phyloP scores from a whole-genome alignment of 2,113 vertebrate species.

The Urocolius indicus region DNA sequence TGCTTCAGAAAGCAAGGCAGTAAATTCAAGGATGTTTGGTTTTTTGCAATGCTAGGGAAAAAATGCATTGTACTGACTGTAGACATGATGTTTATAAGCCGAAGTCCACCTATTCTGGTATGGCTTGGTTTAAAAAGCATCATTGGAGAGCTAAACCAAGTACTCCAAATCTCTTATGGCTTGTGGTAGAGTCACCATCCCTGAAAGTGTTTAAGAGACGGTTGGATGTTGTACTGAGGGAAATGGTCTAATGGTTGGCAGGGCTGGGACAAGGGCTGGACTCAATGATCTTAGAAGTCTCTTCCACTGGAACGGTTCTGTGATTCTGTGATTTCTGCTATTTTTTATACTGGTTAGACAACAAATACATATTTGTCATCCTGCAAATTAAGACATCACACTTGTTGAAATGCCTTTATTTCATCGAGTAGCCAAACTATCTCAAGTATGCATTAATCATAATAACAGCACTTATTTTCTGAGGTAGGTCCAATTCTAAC shows the following conservation, averaged over 20 bases:
- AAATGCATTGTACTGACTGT: not conserved
- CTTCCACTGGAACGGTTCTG: no score
- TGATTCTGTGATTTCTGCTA: not conserved
- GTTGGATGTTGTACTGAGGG: no score
- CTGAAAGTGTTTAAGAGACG: no score
- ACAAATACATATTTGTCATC: not conserved
- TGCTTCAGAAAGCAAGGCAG: not conserved
- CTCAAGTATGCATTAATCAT: not conserved
- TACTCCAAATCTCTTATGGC: not conserved
- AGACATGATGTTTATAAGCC: not conserved
- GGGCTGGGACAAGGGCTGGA: no score
- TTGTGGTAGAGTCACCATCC: not conserved
- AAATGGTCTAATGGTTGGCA: no score
- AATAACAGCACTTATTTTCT: not conserved
- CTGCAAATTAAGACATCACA: not conserved
- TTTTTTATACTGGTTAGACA: not conserved
- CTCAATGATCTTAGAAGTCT: no score
- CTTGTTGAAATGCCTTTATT: not conserved
- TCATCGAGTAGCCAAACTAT: not conserved
- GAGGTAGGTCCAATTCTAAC: not conserved
- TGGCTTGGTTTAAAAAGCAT: not conserved
- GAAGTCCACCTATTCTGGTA: not conserved
- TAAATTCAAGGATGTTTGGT: not conserved
- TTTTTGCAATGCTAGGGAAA: not conserved
- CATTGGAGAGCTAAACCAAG: not conserved